A percentile compares a stretch with the other conserved stretches of the same genome.
phyloP scores from a whole-genome alignment of 37 sponge, comb jelly and placozoan genomes.

The Axinella damicornis region DNA sequence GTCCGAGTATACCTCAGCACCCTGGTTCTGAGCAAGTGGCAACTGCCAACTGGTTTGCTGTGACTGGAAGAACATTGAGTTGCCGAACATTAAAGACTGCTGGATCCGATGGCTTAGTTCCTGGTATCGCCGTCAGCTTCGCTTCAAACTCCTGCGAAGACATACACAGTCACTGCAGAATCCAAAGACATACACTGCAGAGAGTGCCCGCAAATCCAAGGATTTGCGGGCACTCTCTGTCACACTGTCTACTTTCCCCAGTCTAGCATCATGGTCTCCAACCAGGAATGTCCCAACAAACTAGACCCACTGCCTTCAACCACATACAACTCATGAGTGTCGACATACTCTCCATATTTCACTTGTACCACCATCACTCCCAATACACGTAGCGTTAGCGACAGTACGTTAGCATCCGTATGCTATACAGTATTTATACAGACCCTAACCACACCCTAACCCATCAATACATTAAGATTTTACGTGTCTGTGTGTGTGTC shows the following conservation, averaged over 20 bases:
- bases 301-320: conserved; percentile 21
- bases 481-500: too few species aligned
- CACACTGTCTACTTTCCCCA: background rate
- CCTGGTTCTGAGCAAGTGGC: conserved; percentile 4
- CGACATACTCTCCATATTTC: conserved; percentile 8
- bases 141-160: conserved; percentile 2
- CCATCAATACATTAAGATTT: too few species aligned
- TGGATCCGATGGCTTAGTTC: background rate
- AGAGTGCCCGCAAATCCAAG: background rate
- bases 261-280: background rate
- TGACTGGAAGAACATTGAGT: too few species aligned
- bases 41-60: too few species aligned
- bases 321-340: conserved; percentile 7
- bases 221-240: background rate
- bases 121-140: conserved; percentile 1
- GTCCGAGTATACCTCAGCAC: conserved; percentile 4
- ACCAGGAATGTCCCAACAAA: conserved; percentile 8
- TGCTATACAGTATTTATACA: too few species aligned
- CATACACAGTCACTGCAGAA: background rate
- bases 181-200: background rate
- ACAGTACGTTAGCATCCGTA: too few species aligned
- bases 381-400: too few species aligned
- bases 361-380: conserved; percentile 9
- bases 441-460: too few species aligned
- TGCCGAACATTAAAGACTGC: too few species aligned